Base-by-base conservation (phyloP, 2,797 vertebrate species). In the Chaetodon trifasciatus region DNA sequence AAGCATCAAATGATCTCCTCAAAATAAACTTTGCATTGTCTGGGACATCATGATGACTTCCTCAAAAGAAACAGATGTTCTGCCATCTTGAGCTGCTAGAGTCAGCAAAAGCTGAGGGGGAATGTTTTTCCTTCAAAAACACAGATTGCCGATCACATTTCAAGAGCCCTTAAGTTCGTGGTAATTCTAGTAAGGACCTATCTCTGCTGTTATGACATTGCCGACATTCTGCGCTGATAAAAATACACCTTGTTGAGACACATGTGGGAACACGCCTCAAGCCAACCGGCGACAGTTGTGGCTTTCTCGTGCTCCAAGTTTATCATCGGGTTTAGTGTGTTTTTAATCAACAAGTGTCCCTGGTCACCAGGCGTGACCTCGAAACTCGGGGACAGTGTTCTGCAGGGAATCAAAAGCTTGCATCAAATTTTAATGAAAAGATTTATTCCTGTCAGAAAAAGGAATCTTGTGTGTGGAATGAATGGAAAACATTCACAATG, bases 221-320 rank as follows among this genome's bases (percentile, higher is more conserved):
- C 82, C 40, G 44, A 89, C 91, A 91, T 90, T 89, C 89, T 87
- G 83, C 9, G 0, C 83, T 74, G 93, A 89, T 93, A 90, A 92
- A 94, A 94, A 95, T 93, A 93, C 88, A 87, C 90, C 74, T 88
- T 90, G 82, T 81, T 64, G 83, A 74, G 88, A 85, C 79, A 64
- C 88, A 75, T 90, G 90, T 91, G 92, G 86, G 88, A 89, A 88
- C 88, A 76, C 6, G 86, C 83, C 89, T 89, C 39, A 7, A 70
- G 77, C 72, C 74, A 63, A 67, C 57, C 67, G 55, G 78, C 8
- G 46, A 87, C 82, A 79, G 72, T 83, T 82, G 78, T 84, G 78
- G 70, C 76, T 90, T 86, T 78, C 76, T 65, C 70, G 52, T 81
- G 66, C 61, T 83, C 83, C 76, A 61, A 84, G 77, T 90, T 88